phyloP scores from a whole-genome alignment of 2,113 vertebrate species.

The Ophthalmolycus amberensis region DNA sequence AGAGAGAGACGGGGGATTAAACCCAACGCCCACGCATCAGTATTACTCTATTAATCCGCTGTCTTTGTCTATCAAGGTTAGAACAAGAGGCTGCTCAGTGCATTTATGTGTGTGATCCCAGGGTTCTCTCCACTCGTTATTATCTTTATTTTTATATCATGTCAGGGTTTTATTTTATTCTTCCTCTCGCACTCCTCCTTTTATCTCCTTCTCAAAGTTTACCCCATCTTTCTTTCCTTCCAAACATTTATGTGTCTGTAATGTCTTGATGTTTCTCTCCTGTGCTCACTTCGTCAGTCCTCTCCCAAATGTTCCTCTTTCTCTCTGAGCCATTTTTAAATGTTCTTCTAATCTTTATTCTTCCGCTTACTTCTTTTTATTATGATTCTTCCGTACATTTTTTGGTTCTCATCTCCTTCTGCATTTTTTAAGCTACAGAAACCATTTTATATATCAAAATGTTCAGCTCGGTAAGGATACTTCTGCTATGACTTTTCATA shows the following conservation, averaged over 20 bases:
- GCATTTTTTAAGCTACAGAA: no score
- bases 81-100: slow-evolving; percentile 36
- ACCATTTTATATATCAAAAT: no score
- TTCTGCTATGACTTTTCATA: no score
- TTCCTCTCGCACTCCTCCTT: background rate
- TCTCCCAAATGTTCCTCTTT: background rate
- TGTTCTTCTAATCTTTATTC: no score
- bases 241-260: background rate
- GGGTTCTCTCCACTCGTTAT: slow-evolving; percentile 8
- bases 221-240: background rate
- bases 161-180: background rate
- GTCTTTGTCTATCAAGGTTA: slow-evolving; percentile 71
- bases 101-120: slow-evolving; percentile 16
- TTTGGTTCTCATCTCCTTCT: no score
- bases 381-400: no score
- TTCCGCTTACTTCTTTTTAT: no score
- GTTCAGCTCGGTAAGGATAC: no score
- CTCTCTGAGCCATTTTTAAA: background rate
- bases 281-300: no score
- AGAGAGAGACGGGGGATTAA: slow-evolving; percentile 61
- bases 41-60: slow-evolving; percentile 61
- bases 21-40: slow-evolving; percentile 60
- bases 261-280: background rate
- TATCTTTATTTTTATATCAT: background rate
- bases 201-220: background rate